phyloP scores from a whole-genome alignment of 1,140 invertebrate species.

The Leptopilina boulardi region DNA sequence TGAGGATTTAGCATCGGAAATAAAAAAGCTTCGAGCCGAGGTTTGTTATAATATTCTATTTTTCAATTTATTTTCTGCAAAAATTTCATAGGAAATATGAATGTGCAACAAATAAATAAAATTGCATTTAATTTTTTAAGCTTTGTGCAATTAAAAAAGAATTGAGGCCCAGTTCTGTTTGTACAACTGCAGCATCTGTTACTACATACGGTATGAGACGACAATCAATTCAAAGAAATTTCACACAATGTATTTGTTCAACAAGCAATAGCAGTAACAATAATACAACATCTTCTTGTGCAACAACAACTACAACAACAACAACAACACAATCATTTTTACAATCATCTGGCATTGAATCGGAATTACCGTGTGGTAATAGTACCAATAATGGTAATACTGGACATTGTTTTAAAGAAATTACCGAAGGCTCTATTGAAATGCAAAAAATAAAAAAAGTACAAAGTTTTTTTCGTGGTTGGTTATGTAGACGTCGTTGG shows the following conservation, averaged over 20 bases:
- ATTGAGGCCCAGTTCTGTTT: conserved; percentile 76
- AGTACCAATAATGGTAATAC: background rate
- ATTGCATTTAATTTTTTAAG: conserved; percentile 79
- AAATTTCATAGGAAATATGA: too few relatives aligned
- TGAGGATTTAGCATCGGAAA: conserved; percentile 91
- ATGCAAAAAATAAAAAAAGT: conserved; percentile 95
- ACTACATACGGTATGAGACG: background rate
- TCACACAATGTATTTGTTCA: conserved; percentile 50
- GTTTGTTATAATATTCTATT: conserved; percentile 72
- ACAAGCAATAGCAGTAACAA: background rate
- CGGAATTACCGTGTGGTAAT: background rate
- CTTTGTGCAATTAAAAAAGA: conserved; percentile 90
- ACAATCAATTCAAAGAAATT: conserved; percentile 50
- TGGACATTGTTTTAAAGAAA: conserved; percentile 49
- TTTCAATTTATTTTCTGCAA: background rate
- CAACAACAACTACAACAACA: background rate
- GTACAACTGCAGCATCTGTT: background rate
- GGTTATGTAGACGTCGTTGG: conserved; percentile 95
- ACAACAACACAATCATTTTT: background rate
- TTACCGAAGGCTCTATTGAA: conserved; percentile 81
- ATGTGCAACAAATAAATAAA: too few relatives aligned
- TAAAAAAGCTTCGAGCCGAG: conserved; percentile 93
- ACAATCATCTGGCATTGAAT: background rate
- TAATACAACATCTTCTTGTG: background rate
- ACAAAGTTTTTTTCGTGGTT: conserved; percentile 95